Evolutionary conservation across 2,113 vertebrate species (phyloP), one percentile per base, ranked within the genome.

Genomic region (Uria aalge): DNA sequence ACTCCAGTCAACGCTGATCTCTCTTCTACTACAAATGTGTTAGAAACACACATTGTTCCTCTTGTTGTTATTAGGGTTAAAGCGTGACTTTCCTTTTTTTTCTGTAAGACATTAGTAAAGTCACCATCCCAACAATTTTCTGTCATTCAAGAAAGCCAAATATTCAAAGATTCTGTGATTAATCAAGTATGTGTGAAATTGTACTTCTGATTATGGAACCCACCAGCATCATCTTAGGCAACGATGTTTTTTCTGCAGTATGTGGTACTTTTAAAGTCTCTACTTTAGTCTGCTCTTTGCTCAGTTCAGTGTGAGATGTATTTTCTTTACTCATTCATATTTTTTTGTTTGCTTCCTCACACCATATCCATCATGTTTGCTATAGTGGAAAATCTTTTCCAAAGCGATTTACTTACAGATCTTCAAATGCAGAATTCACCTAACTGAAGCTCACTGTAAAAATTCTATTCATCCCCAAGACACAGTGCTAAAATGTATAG

Each of bases 141-240:
- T 66, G 63, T 45, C 45, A 80, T 79, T 77, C 62, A 71, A 71
- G 34, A 92, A 85, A 59, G 32, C 20, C 18, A 81, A 66, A 92
- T 52, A 82, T 47, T 53, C 32, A 89, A 77, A 91, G 45, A 77
- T 62, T 68, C 67, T 73, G 48, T 88, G 71, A 95, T 79, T 83
- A 76, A 50, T 32, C 52, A 85, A 80, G 20, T 23, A 34, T 10
- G 19, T 40, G n/a, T 64, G 81, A 94, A 89, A 88, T 91, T 30
- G 77, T 30, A 71, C 29, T 72, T 90, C 32, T 77, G 71, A 48
- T 57, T 88, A 81, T 20, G 24, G 63, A 88, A 78, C 10, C 20
- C 60, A 74, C 29, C 2, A 7, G 43, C 59, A 74, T 60, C n/a
- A 47, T 38, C 26, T 81, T n/a, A 47, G 32, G 23, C 38, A 53